Conservation (phyloP, 2,888 invertebrate species). For the Cephus rjabovi region DNA sequence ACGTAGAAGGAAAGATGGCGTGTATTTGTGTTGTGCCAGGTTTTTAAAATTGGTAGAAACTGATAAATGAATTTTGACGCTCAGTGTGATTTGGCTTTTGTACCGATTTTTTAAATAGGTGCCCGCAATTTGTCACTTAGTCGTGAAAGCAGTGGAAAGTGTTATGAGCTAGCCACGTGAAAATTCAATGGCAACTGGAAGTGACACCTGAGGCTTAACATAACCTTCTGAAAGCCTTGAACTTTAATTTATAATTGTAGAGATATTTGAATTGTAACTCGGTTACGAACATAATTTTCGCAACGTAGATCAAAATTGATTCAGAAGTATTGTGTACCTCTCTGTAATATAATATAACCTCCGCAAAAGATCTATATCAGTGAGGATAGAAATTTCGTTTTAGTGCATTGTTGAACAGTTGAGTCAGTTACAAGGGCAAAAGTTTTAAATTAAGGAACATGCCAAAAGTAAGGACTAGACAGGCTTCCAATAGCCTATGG, state of each 20-base stretch:
- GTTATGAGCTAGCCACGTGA: neutral
- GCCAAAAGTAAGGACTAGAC: constrained; percentile 56
- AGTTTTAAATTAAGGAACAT: constrained; percentile 27
- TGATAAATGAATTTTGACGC: neutral
- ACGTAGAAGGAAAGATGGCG: constrained; percentile 43
- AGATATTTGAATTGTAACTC: neutral
- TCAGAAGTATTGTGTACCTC: neutral
- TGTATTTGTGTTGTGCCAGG: constrained; percentile 49
- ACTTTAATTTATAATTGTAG: constrained; percentile 11
- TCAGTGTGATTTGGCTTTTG: neutral
- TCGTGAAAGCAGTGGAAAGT: neutral
- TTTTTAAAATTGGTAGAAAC: constrained; percentile 26
- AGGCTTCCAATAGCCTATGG: constrained; percentile 70
- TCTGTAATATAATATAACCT: neutral
- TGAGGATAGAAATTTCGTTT: neutral
- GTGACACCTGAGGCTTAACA: constrained; percentile 35
- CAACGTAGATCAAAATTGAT: neutral
- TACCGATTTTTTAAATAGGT: neutral
- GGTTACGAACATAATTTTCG: neutral
- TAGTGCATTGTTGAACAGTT: neutral
- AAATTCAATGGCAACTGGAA: neutral
- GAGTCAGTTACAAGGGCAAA: neutral
- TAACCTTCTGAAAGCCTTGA: constrained; percentile 29
- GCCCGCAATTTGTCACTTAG: neutral
- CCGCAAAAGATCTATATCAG: neutral